A percentile compares a stretch with the other conserved stretches of the same genome.
These are phyloP conservation scores for Pollachius pollachius DNA, from an alignment of 2,113 vertebrate genomes.

Conservation along the genomic window DNA sequence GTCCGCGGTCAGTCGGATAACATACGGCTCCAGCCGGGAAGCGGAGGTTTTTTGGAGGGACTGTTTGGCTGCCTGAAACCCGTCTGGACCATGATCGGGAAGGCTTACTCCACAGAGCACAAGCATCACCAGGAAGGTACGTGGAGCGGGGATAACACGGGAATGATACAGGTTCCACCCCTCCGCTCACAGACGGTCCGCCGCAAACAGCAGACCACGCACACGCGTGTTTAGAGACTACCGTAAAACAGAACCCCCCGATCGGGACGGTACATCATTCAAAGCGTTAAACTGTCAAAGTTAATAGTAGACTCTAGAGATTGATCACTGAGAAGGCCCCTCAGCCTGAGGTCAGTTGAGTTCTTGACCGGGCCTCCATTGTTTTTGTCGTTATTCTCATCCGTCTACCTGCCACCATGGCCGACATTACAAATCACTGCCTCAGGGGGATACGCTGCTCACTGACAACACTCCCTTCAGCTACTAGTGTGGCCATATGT, in stretches of 20 bases:
- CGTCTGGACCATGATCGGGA: slow-evolving; percentile 96
- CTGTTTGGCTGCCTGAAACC: slow-evolving; percentile 91
- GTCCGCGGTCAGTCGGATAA: slow-evolving; percentile 70
- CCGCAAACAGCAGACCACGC: background rate
- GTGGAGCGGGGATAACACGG: slow-evolving; percentile 25
- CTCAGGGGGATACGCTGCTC: too few relatives aligned
- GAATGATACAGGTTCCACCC: background rate
- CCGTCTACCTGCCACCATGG: too few relatives aligned
- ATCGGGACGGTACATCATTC: too few relatives aligned
- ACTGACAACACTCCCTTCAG: slow-evolving; percentile 21
- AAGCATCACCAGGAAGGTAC: slow-evolving; percentile 89
- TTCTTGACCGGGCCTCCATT: too few relatives aligned
- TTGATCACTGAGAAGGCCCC: too few relatives aligned
- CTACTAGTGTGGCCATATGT: slow-evolving; percentile 29
- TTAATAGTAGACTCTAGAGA: too few relatives aligned
- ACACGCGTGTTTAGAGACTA: too few relatives aligned
- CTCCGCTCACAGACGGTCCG: background rate
- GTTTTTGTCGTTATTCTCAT: too few relatives aligned
- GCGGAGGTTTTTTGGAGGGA: slow-evolving; percentile 90
- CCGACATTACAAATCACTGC: too few relatives aligned
- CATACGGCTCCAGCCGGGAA: slow-evolving; percentile 81
- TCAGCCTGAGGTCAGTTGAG: too few relatives aligned
- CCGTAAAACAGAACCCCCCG: too few relatives aligned
- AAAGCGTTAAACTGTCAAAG: too few relatives aligned
- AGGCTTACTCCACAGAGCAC: slow-evolving; percentile 92